Conservation (phyloP, 2,113 vertebrate species). For the Tachycineta bicolor region DNA sequence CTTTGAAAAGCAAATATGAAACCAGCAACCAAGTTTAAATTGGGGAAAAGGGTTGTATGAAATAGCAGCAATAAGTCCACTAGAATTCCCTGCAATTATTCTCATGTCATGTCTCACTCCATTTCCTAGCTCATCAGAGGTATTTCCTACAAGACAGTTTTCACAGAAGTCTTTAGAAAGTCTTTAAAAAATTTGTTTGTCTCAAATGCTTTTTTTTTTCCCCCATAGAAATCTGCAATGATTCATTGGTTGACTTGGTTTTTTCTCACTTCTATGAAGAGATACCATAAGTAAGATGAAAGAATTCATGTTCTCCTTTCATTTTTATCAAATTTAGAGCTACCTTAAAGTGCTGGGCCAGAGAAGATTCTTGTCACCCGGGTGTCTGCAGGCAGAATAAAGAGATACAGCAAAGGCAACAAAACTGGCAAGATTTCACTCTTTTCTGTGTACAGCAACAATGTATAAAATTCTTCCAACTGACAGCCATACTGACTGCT, state of each 20-base stretch:
- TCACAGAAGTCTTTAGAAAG: neutral
- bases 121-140: neutral
- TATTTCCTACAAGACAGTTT: neutral
- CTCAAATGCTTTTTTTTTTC: neutral
- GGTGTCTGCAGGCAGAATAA: neutral
- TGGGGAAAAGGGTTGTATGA: neutral
- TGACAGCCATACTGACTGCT: neutral
- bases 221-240: neutral
- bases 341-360: neutral
- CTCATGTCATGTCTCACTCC: neutral
- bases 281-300: neutral
- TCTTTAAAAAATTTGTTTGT: neutral
- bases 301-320: neutral
- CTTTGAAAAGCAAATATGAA: neutral
- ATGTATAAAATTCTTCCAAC: neutral
- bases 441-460: neutral
- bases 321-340: neutral
- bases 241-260: neutral
- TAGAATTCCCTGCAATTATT: neutral
- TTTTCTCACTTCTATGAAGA: neutral
- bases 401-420: neutral
- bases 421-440: neutral
- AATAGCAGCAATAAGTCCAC: neutral
- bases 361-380: neutral
- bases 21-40: neutral